Base-by-base conservation (phyloP, 2,888 invertebrate genomes). In the Chrysomela aeneicollis region DNA sequence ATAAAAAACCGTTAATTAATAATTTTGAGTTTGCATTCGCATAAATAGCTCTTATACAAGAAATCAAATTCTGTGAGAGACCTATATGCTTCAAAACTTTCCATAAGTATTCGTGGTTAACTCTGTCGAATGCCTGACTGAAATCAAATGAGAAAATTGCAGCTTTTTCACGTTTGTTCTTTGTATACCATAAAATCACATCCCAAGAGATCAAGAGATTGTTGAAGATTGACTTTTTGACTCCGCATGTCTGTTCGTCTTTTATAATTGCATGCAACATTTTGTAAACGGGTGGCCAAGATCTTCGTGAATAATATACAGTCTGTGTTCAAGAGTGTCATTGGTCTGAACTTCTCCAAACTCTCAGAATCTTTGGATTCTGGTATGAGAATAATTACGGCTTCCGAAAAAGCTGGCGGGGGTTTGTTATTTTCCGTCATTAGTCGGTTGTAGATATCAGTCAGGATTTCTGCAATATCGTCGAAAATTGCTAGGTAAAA, bases 81-180 rank as follows among this genome's bases (percentile, higher is more conserved):
- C 52, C 52, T 3, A 30, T 52, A 8, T n/a, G 2, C 8, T 52
- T 17, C 8, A 52, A 9, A n/a, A 32, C 32, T 26, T 52, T 26
- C 52, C 52, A 52, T 5, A 52, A 15, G 15, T 52, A 52, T 2
- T 26, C 15, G 15, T 52, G 53, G 15, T 8, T 32, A 10, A 50
- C 50, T 19, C 50, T 9, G 17, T 50, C 50, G 50, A 50, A 50
- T 1, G 21, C 18, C 6, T 50, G 12, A 10, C 4, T 19, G 10
- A 50, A 50, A 21, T 50, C 50, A 12, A 50, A 21, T 19, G 19
- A 19, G 50, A 50, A 19, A 17, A 50, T 21, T n/a, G 50, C 10
- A 12, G 9, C 50, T 10, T 2, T 6, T 21, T 19, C 8, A 12
- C 2, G 4, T 21, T 19, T 21, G 3, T 12, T 22, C 22, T 50